Evolutionary conservation across 2,797 vertebrate genomes (phyloP).

Genomic region (Arnoldichthys spilopterus): DNA sequence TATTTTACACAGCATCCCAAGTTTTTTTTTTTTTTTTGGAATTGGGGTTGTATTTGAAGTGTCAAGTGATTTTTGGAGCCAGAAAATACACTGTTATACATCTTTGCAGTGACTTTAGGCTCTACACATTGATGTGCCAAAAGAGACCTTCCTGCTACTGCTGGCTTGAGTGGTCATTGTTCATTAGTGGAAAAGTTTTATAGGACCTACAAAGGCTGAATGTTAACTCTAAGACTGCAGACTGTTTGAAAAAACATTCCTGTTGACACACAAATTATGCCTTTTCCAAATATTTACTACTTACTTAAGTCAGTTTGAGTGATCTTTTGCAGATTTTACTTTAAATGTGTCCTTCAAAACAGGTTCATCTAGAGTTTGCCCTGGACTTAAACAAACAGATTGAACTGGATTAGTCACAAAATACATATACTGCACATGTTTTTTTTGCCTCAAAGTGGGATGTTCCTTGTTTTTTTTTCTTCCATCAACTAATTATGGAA

Average conservation of each 20-base stretch:
- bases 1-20: no score
- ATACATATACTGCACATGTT: slow-evolving; percentile 30
- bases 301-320: slow-evolving; percentile 49
- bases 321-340: slow-evolving; percentile 48
- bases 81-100: slow-evolving; percentile 78
- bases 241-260: slow-evolving; percentile 21
- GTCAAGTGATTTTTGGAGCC: no score
- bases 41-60: no score
- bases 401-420: slow-evolving; percentile 46
- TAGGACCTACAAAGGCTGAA: neutral
- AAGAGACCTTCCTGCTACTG: slow-evolving; percentile 43
- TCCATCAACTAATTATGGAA: slow-evolving; percentile 38
- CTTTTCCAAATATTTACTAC: slow-evolving; percentile 58
- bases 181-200: slow-evolving; percentile 31
- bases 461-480: slow-evolving; percentile 33
- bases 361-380: slow-evolving; percentile 42
- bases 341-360: slow-evolving; percentile 43
- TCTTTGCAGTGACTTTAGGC: slow-evolving; percentile 69
- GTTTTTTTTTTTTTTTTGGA: slow-evolving; percentile 67
- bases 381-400: slow-evolving; percentile 41
- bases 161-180: slow-evolving; percentile 28
- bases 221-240: neutral
- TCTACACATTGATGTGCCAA: slow-evolving; percentile 63
- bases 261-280: slow-evolving; percentile 44
- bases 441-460: slow-evolving; percentile 50